Evolutionary conservation across 30 jellyfish, hydroid and myxozoan species (phyloP).

Genomic region (Cassiopea xamachana): DNA sequence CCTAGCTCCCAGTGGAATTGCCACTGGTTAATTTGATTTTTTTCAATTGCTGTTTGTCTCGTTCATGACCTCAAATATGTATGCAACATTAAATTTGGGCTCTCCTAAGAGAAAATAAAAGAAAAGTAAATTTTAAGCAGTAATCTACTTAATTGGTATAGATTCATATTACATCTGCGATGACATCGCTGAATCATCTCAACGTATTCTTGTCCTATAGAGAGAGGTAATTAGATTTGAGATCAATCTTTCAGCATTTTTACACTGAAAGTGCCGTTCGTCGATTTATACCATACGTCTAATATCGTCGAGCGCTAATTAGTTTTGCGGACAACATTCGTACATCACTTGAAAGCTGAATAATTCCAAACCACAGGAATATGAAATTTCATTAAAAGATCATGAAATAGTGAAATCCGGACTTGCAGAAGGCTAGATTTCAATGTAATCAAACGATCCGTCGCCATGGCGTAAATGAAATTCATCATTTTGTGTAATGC

Average conservation of each 20-base stretch:
- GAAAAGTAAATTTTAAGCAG: too few relatives aligned
- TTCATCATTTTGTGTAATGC: background rate
- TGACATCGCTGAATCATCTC: too few relatives aligned
- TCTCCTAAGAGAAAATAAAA: too few relatives aligned
- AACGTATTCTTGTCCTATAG: background rate
- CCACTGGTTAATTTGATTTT: too few relatives aligned
- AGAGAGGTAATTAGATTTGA: background rate
- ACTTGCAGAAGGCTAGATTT: background rate
- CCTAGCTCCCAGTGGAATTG: too few relatives aligned
- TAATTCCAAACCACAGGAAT: conserved; percentile 8
- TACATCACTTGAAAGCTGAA: background rate
- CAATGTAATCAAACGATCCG: background rate
- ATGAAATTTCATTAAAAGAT: background rate
- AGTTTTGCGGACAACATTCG: background rate
- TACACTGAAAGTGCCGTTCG: background rate
- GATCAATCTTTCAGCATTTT: background rate
- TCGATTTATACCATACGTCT: background rate
- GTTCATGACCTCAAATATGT: too few relatives aligned
- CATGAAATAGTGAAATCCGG: conserved; percentile 16
- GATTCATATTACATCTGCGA: too few relatives aligned
- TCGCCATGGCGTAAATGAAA: conserved; percentile 16
- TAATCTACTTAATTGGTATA: too few relatives aligned
- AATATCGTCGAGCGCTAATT: background rate
- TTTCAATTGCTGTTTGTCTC: too few relatives aligned
- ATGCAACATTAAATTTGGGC: too few relatives aligned